Evolutionary conservation across 2,113 vertebrate genomes (phyloP).

Genomic region (Vidua chalybeata): DNA sequence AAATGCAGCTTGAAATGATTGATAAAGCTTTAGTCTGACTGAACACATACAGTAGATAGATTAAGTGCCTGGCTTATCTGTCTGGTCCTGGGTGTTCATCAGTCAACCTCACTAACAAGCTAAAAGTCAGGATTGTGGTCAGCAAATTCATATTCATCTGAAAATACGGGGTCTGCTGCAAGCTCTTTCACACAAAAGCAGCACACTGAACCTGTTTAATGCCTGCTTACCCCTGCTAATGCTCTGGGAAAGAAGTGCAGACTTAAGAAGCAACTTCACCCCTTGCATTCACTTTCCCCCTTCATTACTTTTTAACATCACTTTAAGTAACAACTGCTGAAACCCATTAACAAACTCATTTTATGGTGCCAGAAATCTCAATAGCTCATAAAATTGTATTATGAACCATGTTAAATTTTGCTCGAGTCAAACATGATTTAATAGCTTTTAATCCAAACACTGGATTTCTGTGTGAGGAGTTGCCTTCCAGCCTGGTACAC

Average conservation of each 20-base stretch:
- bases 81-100: constrained; percentile 40
- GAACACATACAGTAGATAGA: constrained; percentile 50
- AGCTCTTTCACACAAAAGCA: constrained; percentile 39
- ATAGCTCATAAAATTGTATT: constrained; percentile 57
- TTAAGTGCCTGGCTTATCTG: constrained; percentile 44
- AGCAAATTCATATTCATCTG: constrained; percentile 35
- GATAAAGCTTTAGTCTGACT: constrained; percentile 46
- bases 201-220: constrained; percentile 32
- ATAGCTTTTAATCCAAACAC: constrained; percentile 50
- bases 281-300: constrained; percentile 11
- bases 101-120: constrained; percentile 43
- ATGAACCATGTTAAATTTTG: constrained; percentile 49
- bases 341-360: constrained; percentile 61
- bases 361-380: constrained; percentile 64
- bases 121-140: constrained; percentile 32
- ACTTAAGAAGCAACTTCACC: constrained; percentile 21
- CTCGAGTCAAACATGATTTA: constrained; percentile 42
- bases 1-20: constrained; percentile 50
- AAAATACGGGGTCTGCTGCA: constrained; percentile 2
- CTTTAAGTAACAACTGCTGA: constrained; percentile 62
- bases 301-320: constrained; percentile 47
- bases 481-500: constrained; percentile 2
- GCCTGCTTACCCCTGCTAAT: constrained; percentile 14
- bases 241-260: background rate
- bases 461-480: background rate